A percentile compares a stretch with the other conserved stretches of the same genome.
Evolutionary conservation across 1,140 invertebrate species (phyloP).

Genomic region (Drosophila lini): DNA sequence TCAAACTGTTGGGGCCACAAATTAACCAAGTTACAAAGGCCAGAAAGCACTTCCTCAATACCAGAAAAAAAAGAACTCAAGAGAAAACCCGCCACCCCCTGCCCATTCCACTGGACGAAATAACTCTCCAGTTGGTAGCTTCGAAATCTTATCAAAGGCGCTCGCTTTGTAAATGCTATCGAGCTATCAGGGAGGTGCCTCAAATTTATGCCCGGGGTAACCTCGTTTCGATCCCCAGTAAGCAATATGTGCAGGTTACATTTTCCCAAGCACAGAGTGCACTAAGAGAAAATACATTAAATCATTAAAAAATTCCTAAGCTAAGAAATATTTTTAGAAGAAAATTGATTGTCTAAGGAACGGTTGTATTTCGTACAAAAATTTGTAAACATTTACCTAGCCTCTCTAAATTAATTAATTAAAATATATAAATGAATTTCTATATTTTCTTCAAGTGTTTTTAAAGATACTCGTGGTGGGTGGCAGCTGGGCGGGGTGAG

Average conservation of each 20-base stretch:
- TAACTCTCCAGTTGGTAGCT: constrained; percentile 48
- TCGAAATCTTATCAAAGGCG: constrained; percentile 73
- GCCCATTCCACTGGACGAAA: constrained; percentile 25
- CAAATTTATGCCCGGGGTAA: constrained; percentile 73
- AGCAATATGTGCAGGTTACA: constrained; percentile 18
- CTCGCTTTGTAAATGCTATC: constrained; percentile 51
- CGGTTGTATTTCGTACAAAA: neutral
- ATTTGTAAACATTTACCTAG: neutral
- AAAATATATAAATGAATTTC: too few relatives aligned
- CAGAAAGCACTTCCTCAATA: constrained; percentile 43
- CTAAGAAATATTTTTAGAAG: neutral
- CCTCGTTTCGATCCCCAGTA: constrained; percentile 67
- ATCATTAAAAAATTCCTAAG: neutral
- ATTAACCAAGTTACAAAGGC: constrained; percentile 60
- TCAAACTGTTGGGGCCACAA: constrained; percentile 36
- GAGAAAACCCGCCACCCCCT: constrained; percentile 4
- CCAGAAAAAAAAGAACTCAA: neutral
- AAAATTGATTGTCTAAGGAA: neutral
- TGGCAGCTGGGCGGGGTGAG: constrained; percentile 21
- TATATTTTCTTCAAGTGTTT: constrained; percentile 44
- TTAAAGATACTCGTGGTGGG: constrained; percentile 48
- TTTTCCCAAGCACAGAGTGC: constrained; percentile 46
- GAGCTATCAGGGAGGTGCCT: constrained; percentile 22
- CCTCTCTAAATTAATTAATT: too few relatives aligned
- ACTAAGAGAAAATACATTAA: neutral